A percentile compares a stretch with the other conserved stretches of the same genome.
These are phyloP conservation scores for Formicarius rufipectus DNA, from an alignment of 2,113 vertebrate species.

Conservation along the genomic window DNA sequence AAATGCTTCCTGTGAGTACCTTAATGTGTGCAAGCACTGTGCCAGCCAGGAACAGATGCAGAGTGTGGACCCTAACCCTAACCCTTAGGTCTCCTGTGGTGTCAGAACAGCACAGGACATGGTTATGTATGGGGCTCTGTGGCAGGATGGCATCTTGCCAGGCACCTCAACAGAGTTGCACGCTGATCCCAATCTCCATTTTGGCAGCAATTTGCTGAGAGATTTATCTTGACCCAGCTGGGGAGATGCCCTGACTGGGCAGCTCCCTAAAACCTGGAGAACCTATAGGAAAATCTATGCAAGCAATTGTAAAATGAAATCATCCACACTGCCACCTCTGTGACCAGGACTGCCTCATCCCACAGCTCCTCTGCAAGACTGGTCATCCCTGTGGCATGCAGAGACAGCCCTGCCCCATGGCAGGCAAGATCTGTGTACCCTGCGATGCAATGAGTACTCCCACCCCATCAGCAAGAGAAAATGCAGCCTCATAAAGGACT, in stretches of 20 bases:
- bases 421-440: not conserved
- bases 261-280: not conserved
- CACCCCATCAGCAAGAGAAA: not conserved
- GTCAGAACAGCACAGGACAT: not conserved
- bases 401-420: not conserved
- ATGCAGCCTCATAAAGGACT: not conserved
- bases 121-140: not conserved
- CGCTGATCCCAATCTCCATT: not conserved
- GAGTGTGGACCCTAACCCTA: not conserved
- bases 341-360: not conserved
- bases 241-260: not conserved
- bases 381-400: not conserved
- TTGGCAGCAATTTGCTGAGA: not conserved
- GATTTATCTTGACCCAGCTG: not conserved
- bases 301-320: not conserved
- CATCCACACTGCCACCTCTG: not conserved
- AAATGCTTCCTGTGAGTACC: not conserved
- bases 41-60: not conserved
- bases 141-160: not conserved
- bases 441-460: not conserved
- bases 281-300: not conserved
- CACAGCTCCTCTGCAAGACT: not conserved
- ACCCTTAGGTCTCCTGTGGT: not conserved
- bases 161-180: not conserved
- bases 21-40: rapidly evolving